Conservation (phyloP, 2,888 invertebrate genomes). For the Dione juno region DNA sequence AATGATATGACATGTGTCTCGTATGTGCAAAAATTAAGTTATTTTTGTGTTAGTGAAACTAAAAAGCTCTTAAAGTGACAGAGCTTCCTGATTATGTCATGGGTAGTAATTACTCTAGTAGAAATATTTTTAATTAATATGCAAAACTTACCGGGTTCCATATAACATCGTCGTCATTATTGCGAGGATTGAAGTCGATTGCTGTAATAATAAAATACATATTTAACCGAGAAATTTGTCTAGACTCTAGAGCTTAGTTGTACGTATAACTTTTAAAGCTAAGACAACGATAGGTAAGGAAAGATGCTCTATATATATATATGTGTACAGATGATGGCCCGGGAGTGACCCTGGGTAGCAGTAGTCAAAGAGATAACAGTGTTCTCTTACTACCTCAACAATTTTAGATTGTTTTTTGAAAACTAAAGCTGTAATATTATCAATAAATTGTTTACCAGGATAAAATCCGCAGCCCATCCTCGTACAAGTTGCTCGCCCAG, state of each 20-base stretch:
- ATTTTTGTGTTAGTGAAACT: not conserved
- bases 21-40: not conserved
- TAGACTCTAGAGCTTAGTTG: no score
- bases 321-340: no score
- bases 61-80: not conserved
- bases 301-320: no score
- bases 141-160: not conserved
- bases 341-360: no score
- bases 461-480: constrained; percentile 54
- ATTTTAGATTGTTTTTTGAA: no score
- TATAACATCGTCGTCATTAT: not conserved
- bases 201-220: not conserved
- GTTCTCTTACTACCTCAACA: no score
- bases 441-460: constrained; percentile 40
- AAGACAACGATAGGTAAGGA: no score
- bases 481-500: constrained; percentile 62
- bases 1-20: not conserved
- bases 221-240: no score
- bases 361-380: no score
- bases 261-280: no score
- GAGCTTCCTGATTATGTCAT: not conserved
- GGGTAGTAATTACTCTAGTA: not conserved
- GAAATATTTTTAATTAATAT: not conserved
- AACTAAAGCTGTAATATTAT: no score
- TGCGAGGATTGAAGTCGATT: constrained; percentile 8